Base-by-base conservation (phyloP, 2,113 vertebrate species). In the Oncorhynchus nerka region DNA sequence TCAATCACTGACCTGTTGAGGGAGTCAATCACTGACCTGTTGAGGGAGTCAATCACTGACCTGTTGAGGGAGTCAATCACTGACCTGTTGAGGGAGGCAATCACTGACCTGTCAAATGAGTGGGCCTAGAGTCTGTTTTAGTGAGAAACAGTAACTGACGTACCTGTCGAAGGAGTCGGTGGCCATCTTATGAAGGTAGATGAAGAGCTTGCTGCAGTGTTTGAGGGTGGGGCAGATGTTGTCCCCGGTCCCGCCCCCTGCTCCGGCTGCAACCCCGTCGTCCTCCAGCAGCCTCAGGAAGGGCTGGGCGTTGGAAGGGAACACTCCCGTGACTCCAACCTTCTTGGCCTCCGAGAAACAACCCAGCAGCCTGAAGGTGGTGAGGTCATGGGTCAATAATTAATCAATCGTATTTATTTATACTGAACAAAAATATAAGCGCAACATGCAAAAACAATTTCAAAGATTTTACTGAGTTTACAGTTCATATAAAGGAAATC, bases 151-250 rank as follows among this genome's bases (percentile, higher is more conserved):
- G 4, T 6, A 1, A 6, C 55, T 20, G 55, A 24, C n/a, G 16
- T 55, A 99, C 98, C 97, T 99, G 95, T 99, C 97, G 70, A 99
- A 99, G 28, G 97, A 99, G 89, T 99, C 98, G 3, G 98, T 99
- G 87, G 96, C 94, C 92, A 99, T 97, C 88, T 96, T 99, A 94
- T 99, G 98, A 86, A 99, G 94, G 92, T 97, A 99, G 87, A 97
- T 96, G 87, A 99, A 99, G 75, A 99, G 96, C 89, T 97, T 99
- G 90, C 97, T 97, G 94, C 98, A 98, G 87, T 98, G 96, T 67
- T 91, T 95, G 71, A 99, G 91, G 0, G 95, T 96, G 45, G 98
- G 97, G 39, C 95, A 95, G 69, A 98, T 95, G 0, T 93, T 94
- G 87, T 99, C 98, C 78, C 74, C 22, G 66, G 89, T 81, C 77